Base-by-base conservation (phyloP, 2,888 invertebrate species). In the Drosophila koepferae region DNA sequence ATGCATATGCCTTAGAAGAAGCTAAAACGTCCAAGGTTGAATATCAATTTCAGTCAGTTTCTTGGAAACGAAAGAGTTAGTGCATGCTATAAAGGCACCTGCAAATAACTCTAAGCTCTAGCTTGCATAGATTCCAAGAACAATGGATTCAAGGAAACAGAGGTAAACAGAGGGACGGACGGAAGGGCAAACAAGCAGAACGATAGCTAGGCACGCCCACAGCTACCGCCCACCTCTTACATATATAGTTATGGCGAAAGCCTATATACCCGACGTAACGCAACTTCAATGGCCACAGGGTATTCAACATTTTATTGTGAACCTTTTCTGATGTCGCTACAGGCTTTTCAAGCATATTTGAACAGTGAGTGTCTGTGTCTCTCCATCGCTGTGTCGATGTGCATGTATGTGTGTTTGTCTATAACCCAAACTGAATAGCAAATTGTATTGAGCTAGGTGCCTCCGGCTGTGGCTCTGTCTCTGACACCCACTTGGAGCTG, bases 271-370 rank as follows among this genome's bases (percentile, higher is more conserved):
- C 34, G 0, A 34, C 18, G 6, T 18, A 2, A 2, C 0, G 6
- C 49, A 12, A 12, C 34, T 34, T 6, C 12, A 8, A 12, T 34
- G 2, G 7, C 34, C 34, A 34, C 49, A 34, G 70, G 70, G 64
- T 67, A 67, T 70, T 62, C 67, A 78, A 78, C 12, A 78, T 78
- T 74, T 78, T 66, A 78, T 78, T 75, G 72, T 75, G 49, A 18
- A 18, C 51, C 64, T 79, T 78, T 78, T 78, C 78, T 74, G 51
- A 78, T 75, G 78, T 67, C 54, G 54, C 72, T 74, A 58, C 75
- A 63, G 78, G 72, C 79, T 68, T 74, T 77, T 78, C 63, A 38
- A 23, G 67, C 67, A 65, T 63, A 74, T 74, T 77, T 78, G 58
- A 65, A 64, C 77, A 54, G 34, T 20, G 48, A 16, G 16, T n/a